These are phyloP conservation scores for Eulemur rufifrons DNA, from an alignment of 2,113 vertebrate species.

Conservation along the genomic window DNA sequence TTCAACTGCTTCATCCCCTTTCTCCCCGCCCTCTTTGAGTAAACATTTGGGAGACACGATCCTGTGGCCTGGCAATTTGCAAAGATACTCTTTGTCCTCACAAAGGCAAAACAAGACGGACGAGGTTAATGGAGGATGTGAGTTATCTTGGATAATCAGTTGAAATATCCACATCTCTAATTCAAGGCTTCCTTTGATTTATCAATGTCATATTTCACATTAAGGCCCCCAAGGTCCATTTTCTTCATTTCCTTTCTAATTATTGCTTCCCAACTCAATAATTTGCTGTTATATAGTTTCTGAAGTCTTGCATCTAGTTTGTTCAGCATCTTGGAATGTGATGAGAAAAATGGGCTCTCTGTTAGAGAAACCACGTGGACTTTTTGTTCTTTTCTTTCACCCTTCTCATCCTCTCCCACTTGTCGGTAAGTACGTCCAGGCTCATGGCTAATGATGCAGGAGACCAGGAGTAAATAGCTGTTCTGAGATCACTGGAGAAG, in stretches of 20 bases:
- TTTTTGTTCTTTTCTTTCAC: conserved; percentile 12
- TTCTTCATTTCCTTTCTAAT: conserved; percentile 87
- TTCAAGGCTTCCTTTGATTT: conserved; percentile 85
- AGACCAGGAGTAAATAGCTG: not conserved
- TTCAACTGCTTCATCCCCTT: conserved; percentile 39
- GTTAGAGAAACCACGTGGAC: not conserved
- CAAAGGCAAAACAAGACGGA: conserved; percentile 69
- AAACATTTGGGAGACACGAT: conserved; percentile 62
- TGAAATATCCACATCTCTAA: conserved; percentile 82
- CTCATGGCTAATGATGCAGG: not conserved
- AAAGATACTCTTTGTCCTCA: conserved; percentile 72
- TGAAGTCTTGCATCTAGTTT: conserved; percentile 80
- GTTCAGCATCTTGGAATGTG: conserved; percentile 73
- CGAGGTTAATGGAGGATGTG: conserved; percentile 68
- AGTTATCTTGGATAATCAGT: conserved; percentile 78
- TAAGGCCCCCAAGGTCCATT: conserved; percentile 78
- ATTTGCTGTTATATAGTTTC: conserved; percentile 76
- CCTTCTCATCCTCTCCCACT: not conserved
- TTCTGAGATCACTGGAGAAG: not conserved
- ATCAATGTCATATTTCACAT: conserved; percentile 84
- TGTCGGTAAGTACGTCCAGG: not conserved
- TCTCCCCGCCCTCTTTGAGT: conserved; percentile 20
- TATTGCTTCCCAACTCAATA: conserved; percentile 77
- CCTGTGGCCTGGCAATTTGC: conserved; percentile 39
- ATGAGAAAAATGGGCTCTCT: conserved; percentile 46